phyloP scores from a whole-genome alignment of 2,797 vertebrate genomes.

The Lepus townsendii region DNA sequence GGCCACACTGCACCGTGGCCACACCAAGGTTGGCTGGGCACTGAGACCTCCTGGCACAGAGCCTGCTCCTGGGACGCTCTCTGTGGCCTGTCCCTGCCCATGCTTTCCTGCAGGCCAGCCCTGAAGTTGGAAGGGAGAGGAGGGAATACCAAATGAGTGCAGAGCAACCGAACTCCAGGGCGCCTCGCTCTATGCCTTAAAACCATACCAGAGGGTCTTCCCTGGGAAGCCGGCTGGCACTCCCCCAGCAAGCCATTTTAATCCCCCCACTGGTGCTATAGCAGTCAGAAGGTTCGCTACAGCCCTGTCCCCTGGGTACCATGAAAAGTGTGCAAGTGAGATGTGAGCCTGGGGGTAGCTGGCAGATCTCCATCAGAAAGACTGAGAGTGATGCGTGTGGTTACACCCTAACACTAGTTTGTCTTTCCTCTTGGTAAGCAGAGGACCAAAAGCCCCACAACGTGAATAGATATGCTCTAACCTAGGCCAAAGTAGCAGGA shows the following conservation, averaged over 20 bases:
- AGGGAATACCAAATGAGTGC: neutral
- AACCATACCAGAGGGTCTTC: neutral
- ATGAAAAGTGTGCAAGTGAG: neutral
- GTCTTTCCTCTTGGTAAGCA: neutral
- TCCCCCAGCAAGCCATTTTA: neutral
- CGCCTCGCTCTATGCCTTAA: neutral
- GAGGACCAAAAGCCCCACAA: neutral
- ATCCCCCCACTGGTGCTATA: neutral
- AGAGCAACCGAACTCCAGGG: neutral
- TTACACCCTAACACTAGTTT: neutral
- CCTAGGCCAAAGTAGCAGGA: neutral
- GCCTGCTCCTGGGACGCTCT: neutral
- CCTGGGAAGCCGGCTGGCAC: neutral
- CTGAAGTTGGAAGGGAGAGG: neutral
- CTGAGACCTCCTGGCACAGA: neutral
- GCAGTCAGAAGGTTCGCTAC: neutral
- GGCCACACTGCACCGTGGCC: fast-evolving
- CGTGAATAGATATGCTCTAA: neutral
- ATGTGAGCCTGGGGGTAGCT: neutral
- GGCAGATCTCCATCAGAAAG: too few species aligned
- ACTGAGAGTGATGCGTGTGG: neutral
- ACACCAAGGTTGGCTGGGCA: fast-evolving
- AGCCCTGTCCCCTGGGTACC: neutral
- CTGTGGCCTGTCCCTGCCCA: fast-evolving
- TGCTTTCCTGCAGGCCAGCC: neutral